Conservation (phyloP, 2,888 invertebrate genomes). For the Stramonita haemastoma region DNA sequence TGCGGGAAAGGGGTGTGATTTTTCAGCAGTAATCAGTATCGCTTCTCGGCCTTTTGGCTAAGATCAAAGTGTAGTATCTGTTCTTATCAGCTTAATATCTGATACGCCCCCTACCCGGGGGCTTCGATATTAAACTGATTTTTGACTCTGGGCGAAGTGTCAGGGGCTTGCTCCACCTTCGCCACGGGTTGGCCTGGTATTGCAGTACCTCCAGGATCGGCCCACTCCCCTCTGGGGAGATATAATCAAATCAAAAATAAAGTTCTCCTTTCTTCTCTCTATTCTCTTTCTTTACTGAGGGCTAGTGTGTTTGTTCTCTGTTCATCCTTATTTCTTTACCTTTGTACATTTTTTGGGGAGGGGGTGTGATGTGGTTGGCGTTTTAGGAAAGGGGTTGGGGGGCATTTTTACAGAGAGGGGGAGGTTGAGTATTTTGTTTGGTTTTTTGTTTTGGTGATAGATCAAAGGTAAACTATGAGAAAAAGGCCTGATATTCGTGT, state of each 20-base stretch:
- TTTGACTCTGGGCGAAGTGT: conserved; percentile 70
- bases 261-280: not conserved
- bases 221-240: conserved; percentile 7
- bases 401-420: no score
- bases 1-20: not conserved
- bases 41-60: conserved; percentile 30
- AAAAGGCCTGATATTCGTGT: no score
- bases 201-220: conserved; percentile 29
- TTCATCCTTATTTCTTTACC: no score
- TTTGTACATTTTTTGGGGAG: no score
- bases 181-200: conserved; percentile 61
- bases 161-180: conserved; percentile 84
- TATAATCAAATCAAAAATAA: not conserved
- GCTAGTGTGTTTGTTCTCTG: not conserved
- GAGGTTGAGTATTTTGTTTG: no score
- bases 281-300: no score
- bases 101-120: conserved; percentile 17
- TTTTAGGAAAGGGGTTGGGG: no score
- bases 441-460: no score
- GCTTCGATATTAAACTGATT: no score
- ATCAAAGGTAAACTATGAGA: no score
- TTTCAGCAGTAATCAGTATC: not conserved
- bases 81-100: conserved; percentile 30
- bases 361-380: no score
- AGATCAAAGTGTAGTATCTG: conserved; percentile 30